These are phyloP conservation scores for Cantharis rustica DNA, from an alignment of 2,888 invertebrate species.

Conservation along the genomic window DNA sequence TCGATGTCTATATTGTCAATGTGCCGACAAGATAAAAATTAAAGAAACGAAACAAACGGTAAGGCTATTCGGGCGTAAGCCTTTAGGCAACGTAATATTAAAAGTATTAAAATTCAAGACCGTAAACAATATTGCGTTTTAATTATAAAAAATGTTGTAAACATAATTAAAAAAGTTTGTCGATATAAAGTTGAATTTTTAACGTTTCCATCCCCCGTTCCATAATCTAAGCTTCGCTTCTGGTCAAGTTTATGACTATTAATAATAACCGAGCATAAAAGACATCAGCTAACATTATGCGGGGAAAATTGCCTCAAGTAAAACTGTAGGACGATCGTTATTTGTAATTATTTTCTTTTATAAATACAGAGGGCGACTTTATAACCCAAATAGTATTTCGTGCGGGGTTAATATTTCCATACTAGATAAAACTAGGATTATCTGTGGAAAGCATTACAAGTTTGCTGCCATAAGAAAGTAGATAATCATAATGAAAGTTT, in stretches of 20 bases:
- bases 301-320: constrained; percentile 30
- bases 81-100: neutral
- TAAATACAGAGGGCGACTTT: neutral
- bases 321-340: constrained; percentile 30
- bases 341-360: neutral
- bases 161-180: neutral
- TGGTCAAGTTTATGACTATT: constrained; percentile 30
- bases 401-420: neutral
- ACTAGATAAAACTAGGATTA: neutral
- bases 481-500: neutral
- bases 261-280: constrained; percentile 31
- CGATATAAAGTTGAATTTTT: neutral
- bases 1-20: no score
- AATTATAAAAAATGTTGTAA: neutral
- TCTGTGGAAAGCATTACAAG: neutral
- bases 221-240: neutral
- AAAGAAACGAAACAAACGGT: neutral
- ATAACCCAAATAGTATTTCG: neutral
- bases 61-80: neutral
- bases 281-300: constrained; percentile 31
- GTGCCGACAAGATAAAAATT: no score
- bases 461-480: neutral
- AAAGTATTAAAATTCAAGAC: neutral
- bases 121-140: neutral
- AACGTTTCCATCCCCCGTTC: neutral